Percentiles rank a stretch among this genome's conserved stretches.
Conservation (phyloP, 2,888 invertebrate genomes). For the Cephonodes hylas region DNA sequence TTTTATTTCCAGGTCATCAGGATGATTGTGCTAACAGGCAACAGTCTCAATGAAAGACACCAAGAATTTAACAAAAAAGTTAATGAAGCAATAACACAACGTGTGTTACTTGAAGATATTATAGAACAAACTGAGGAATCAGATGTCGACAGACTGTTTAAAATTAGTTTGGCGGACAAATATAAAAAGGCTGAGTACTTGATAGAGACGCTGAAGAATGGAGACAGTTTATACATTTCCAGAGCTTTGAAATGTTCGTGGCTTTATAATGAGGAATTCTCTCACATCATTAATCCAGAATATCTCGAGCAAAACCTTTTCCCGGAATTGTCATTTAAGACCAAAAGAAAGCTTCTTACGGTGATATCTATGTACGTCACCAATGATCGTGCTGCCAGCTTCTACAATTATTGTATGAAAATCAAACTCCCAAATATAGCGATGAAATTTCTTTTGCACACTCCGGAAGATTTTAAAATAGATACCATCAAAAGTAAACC, state of each 20-base stretch:
- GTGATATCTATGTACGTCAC: constrained; percentile 39
- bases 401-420: constrained; percentile 48
- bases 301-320: constrained; percentile 51
- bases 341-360: constrained; percentile 51
- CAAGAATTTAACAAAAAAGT: constrained; percentile 44
- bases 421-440: constrained; percentile 36
- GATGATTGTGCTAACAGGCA: constrained; percentile 42
- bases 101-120: constrained; percentile 35
- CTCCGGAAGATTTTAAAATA: constrained; percentile 47
- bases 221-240: constrained; percentile 51
- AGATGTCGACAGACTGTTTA: constrained; percentile 55
- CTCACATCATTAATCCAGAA: constrained; percentile 42
- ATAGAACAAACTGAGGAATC: constrained; percentile 33
- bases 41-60: constrained; percentile 42
- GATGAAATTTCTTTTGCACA: constrained; percentile 46
- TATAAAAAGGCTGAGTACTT: constrained; percentile 51
- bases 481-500: constrained; percentile 27
- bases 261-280: constrained; percentile 46
- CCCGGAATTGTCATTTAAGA: constrained; percentile 56
- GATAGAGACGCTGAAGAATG: constrained; percentile 49
- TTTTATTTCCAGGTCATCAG: constrained; percentile 23
- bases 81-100: constrained; percentile 30
- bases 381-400: constrained; percentile 40
- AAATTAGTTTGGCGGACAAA: constrained; percentile 60
- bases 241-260: constrained; percentile 54